Evolutionary conservation across 2,113 vertebrate species (phyloP).

Genomic region (Microtus ochrogaster): DNA sequence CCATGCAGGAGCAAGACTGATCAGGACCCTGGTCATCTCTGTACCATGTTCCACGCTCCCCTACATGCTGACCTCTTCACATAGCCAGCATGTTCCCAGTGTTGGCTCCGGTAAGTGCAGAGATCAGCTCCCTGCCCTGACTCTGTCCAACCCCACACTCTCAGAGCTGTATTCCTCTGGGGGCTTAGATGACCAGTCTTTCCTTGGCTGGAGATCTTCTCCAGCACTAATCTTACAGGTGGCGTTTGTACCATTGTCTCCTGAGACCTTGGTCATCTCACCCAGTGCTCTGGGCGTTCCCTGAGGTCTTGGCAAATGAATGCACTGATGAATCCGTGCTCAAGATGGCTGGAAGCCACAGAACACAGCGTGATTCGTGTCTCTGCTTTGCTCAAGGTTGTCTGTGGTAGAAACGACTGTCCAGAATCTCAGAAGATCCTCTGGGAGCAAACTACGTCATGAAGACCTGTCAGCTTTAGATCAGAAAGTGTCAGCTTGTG

Average conservation of each 20-base stretch:
- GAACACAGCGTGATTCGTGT: neutral
- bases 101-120: fast-evolving
- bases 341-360: neutral
- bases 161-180: fast-evolving
- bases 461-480: too few relatives aligned
- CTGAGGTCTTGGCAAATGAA: neutral
- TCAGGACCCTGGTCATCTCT: fast-evolving
- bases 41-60: fast-evolving
- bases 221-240: too few relatives aligned
- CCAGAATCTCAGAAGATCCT: fast-evolving
- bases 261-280: neutral
- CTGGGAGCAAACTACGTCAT: neutral
- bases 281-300: neutral
- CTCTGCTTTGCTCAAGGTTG: neutral
- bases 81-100: neutral
- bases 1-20: too few relatives aligned
- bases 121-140: too few relatives aligned
- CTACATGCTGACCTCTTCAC: fast-evolving
- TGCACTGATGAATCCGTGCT: neutral
- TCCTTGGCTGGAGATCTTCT: neutral
- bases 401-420: neutral
- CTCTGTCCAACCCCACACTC: neutral
- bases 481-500: fast-evolving
- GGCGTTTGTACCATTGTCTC: neutral
- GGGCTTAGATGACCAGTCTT: too few relatives aligned